phyloP scores from a whole-genome alignment of 2,113 vertebrate species.

The Gnathonemus echidnorhynchus region DNA sequence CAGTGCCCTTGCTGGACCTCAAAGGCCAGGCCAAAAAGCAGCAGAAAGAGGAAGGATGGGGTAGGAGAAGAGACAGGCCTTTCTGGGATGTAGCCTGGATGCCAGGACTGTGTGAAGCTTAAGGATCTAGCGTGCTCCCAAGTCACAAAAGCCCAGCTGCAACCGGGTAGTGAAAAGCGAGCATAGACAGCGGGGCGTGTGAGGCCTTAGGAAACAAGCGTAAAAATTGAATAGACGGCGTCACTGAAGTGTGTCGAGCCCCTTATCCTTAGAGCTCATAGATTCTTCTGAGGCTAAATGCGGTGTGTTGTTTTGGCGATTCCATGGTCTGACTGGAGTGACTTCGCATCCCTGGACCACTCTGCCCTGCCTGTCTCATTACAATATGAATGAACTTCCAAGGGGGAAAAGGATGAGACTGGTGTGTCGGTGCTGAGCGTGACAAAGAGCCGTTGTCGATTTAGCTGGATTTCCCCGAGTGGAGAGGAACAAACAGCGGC shows the following conservation, averaged over 20 bases:
- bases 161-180: background rate
- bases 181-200: background rate
- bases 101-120: background rate
- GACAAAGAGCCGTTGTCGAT: background rate
- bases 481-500: background rate
- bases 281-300: background rate
- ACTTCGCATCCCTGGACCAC: background rate
- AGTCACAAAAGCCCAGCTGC: slow-evolving; percentile 1
- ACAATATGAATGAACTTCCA: background rate
- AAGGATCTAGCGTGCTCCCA: background rate
- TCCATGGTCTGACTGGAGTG: background rate
- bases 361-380: background rate
- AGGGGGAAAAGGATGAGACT: background rate
- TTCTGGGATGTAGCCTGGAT: background rate
- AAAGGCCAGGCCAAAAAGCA: background rate
- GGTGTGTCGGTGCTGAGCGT: background rate
- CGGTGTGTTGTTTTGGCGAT: background rate
- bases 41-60: background rate
- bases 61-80: background rate
- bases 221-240: background rate
- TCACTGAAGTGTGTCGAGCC: background rate
- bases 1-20: background rate
- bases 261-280: background rate
- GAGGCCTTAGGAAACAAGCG: background rate
- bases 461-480: background rate